Percentiles rank a stretch among this genome's conserved stretches.
Conservation (phyloP, 2,797 vertebrate genomes). For the Melanotaenia boesemani region DNA sequence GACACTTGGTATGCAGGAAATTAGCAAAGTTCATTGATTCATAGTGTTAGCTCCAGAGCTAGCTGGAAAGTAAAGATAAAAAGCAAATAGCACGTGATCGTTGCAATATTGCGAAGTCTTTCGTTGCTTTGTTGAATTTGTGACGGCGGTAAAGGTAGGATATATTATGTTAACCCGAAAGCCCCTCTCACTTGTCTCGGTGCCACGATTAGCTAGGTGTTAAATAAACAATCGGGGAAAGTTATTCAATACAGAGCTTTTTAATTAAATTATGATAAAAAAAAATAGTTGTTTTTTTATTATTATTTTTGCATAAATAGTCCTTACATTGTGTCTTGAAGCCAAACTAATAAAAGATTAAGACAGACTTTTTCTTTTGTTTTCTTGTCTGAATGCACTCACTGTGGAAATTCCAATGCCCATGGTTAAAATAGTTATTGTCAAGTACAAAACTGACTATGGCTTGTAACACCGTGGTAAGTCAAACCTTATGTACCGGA, state of each 20-base stretch:
- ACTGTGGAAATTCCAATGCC: neutral
- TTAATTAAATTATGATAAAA: neutral
- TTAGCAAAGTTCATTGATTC: conserved; percentile 76
- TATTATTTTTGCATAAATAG: neutral
- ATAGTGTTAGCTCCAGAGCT: conserved; percentile 51
- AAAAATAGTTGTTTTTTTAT: neutral
- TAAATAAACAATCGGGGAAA: conserved; percentile 15
- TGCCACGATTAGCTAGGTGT: neutral
- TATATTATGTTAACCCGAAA: neutral
- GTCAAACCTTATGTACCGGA: neutral
- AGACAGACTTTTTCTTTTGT: neutral
- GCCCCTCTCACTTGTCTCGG: neutral
- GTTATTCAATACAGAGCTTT: conserved; percentile 1
- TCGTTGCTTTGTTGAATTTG: neutral
- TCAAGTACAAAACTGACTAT: neutral
- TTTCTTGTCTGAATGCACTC: neutral
- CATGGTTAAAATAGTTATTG: conserved; percentile 1
- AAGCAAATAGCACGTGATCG: neutral
- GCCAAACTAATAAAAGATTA: neutral
- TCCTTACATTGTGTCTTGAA: neutral
- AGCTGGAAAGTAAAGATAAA: conserved; percentile 23
- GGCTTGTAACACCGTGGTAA: neutral
- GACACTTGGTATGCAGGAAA: conserved; percentile 44
- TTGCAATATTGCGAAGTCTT: fast-evolving
- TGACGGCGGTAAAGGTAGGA: neutral